Evolutionary conservation across 2,888 invertebrate genomes (phyloP).

Genomic region (Dione vanillae): DNA sequence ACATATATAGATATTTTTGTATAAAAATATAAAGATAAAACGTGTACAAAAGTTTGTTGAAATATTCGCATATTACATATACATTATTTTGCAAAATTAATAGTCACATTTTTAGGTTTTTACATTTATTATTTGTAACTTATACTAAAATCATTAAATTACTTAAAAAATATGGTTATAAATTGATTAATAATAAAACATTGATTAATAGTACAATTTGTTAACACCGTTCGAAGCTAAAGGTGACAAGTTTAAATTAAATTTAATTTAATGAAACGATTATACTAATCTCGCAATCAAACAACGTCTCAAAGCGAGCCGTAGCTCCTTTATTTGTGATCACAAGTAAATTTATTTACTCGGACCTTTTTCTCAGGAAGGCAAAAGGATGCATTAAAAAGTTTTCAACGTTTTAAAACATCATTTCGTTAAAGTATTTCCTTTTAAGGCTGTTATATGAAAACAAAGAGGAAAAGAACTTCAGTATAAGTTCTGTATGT

Average conservation of each 20-base stretch:
- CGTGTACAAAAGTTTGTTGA: no score
- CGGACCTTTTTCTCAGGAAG: slow-evolving; percentile 38
- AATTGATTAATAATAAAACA: no score
- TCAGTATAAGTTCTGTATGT: no score
- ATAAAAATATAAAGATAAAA: no score
- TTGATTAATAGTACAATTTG: background rate
- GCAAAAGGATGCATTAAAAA: slow-evolving; percentile 40
- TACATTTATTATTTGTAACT: no score
- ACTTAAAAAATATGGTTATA: no score
- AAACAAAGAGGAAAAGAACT: slow-evolving; percentile 34
- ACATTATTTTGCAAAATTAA: no score
- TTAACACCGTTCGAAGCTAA: background rate
- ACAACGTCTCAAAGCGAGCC: slow-evolving; percentile 28
- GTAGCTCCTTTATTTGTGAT: slow-evolving; percentile 32
- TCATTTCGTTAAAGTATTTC: slow-evolving; percentile 36
- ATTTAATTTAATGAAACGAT: slow-evolving; percentile 21
- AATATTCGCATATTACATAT: no score
- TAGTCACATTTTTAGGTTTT: no score
- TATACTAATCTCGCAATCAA: slow-evolving; percentile 27
- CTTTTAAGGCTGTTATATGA: slow-evolving; percentile 29
- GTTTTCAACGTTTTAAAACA: slow-evolving; percentile 32
- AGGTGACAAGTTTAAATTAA: slow-evolving; percentile 11
- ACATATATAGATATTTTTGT: no score
- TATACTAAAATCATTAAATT: no score
- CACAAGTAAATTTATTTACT: slow-evolving; percentile 38